These are phyloP conservation scores for Athene cunicularia DNA, from an alignment of 2,113 vertebrate species.

Conservation along the genomic window DNA sequence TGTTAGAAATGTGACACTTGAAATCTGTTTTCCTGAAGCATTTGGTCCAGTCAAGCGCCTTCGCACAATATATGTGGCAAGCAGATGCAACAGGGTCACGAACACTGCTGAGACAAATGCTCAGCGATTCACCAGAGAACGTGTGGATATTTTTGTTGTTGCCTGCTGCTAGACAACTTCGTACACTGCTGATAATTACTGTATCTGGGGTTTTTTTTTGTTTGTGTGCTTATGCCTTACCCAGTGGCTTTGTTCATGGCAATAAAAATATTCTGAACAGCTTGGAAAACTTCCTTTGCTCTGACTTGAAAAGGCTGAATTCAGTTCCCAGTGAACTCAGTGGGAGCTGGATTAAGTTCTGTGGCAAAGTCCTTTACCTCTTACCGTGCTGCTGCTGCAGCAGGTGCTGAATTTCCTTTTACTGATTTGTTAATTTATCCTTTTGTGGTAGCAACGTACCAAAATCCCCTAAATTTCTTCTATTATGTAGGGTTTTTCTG, in stretches of 20 bases:
- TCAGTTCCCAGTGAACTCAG: not conserved
- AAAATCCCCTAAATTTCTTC: not conserved
- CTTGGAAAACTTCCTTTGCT: slow-evolving; percentile 35
- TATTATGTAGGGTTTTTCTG: not conserved
- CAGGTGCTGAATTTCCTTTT: not conserved
- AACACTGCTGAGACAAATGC: not conserved
- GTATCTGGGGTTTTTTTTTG: not conserved
- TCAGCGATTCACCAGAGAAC: not conserved
- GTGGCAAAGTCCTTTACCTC: not conserved
- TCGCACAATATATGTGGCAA: not conserved
- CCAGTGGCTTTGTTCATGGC: slow-evolving; percentile 16
- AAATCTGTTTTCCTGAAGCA: not conserved
- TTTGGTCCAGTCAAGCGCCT: not conserved
- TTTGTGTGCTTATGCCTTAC: not conserved
- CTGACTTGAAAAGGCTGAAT: slow-evolving; percentile 15
- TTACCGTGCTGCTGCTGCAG: not conserved
- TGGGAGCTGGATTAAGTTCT: not conserved
- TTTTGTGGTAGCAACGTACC: not conserved
- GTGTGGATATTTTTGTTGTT: not conserved
- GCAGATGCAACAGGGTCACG: not conserved
- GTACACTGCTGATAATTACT: not conserved
- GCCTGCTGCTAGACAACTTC: slow-evolving; percentile 2
- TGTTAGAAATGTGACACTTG: not conserved
- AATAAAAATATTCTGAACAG: not conserved
- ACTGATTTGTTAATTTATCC: not conserved